A percentile compares a stretch with the other conserved stretches of the same genome.
These are phyloP conservation scores for Drosophila lutescens DNA, from an alignment of 2,888 invertebrate genomes.

Conservation along the genomic window DNA sequence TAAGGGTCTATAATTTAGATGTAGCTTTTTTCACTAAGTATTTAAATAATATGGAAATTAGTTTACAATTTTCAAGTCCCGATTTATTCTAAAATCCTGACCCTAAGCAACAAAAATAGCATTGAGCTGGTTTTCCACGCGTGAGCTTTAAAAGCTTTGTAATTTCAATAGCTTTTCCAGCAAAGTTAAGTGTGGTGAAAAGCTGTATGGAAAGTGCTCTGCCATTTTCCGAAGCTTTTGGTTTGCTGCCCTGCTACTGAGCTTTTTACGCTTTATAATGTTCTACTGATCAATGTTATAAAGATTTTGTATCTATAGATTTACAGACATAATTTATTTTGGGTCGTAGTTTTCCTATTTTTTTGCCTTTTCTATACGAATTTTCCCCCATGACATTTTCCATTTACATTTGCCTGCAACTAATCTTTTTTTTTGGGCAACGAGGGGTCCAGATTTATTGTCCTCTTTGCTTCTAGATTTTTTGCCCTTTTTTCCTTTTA, in stretches of 20 bases:
- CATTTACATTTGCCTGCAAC: neutral
- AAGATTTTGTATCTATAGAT: neutral
- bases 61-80: neutral
- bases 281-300: neutral
- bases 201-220: slow-evolving; percentile 2
- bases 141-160: slow-evolving; percentile 7
- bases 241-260: slow-evolving; percentile 18
- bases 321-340: neutral
- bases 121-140: slow-evolving; percentile 4
- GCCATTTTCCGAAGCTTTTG: slow-evolving; percentile 7
- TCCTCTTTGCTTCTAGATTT: no score
- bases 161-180: slow-evolving; percentile 5
- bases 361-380: neutral
- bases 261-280: neutral
- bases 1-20: no score
- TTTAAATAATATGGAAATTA: no score
- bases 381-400: neutral
- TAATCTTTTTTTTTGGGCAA: neutral
- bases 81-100: slow-evolving; percentile 20
- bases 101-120: slow-evolving; percentile 20
- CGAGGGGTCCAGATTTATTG: neutral
- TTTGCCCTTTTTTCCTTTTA: neutral
- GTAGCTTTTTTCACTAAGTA: no score
- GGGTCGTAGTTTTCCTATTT: neutral
- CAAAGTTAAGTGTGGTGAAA: slow-evolving; percentile 27